phyloP scores from a whole-genome alignment of 2,888 invertebrate species.

The Podotricha telesiphe region DNA sequence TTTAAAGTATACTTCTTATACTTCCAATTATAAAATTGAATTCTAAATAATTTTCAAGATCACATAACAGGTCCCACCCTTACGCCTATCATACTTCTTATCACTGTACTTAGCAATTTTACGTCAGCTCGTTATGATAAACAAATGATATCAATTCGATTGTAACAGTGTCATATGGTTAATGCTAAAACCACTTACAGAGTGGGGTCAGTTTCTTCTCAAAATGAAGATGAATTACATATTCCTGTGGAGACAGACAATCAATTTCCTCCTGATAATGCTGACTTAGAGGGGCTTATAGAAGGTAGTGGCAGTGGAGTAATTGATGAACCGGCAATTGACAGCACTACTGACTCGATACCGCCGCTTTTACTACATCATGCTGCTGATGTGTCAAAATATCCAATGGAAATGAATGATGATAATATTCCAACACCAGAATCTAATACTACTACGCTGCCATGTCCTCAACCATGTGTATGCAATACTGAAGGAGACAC shows the following conservation, averaged over 20 bases:
- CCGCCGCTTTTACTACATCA: slow-evolving; percentile 58
- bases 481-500: slow-evolving; percentile 67
- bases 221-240: slow-evolving; percentile 65
- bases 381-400: slow-evolving; percentile 52
- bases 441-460: slow-evolving; percentile 34
- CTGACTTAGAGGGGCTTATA: slow-evolving; percentile 54
- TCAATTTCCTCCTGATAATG: slow-evolving; percentile 69
- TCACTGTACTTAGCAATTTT: slow-evolving; percentile 68
- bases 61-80: slow-evolving; percentile 58
- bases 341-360: slow-evolving; percentile 51
- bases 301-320: slow-evolving; percentile 66
- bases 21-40: too few species aligned
- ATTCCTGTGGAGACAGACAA: slow-evolving; percentile 73
- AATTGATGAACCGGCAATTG: slow-evolving; percentile 55
- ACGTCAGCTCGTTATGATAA: slow-evolving; percentile 73
- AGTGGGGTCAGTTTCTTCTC: slow-evolving; percentile 55
- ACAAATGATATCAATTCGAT: slow-evolving; percentile 55
- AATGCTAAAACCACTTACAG: slow-evolving; percentile 52
- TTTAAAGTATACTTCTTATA: too few species aligned
- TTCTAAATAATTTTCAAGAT: slow-evolving; percentile 34
- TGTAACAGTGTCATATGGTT: slow-evolving; percentile 64
- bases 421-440: slow-evolving; percentile 47
- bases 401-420: slow-evolving; percentile 49
- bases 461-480: slow-evolving; percentile 67
- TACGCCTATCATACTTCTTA: slow-evolving; percentile 72